These are phyloP conservation scores for Amiota minor DNA, from an alignment of 2,888 invertebrate genomes.

Conservation along the genomic window DNA sequence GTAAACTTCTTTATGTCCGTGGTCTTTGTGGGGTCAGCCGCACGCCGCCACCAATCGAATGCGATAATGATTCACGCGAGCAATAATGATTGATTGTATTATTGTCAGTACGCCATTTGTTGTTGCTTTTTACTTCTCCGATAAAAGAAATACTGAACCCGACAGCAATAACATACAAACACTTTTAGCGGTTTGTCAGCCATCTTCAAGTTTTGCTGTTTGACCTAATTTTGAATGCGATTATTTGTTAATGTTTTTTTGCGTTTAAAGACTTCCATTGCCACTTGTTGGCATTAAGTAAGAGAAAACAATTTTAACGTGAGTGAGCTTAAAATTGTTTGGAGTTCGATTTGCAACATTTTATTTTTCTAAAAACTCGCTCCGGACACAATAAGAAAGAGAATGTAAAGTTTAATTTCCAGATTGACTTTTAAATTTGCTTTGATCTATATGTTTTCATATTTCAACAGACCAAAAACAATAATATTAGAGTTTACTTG, in stretches of 20 bases:
- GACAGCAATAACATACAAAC: too few relatives aligned
- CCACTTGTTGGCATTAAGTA: conserved; percentile 1
- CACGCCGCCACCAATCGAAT: background rate
- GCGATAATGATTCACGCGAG: conserved; percentile 21
- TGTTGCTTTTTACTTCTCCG: background rate
- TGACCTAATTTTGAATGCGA: conserved; percentile 3
- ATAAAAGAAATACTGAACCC: too few relatives aligned
- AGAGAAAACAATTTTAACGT: background rate
- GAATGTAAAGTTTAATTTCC: too few relatives aligned
- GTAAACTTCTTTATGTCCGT: conserved; percentile 1
- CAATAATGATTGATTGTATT: conserved; percentile 24
- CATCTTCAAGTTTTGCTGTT: background rate
- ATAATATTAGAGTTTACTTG: too few relatives aligned
- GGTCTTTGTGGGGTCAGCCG: background rate
- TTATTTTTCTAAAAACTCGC: too few relatives aligned
- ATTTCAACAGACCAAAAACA: too few relatives aligned
- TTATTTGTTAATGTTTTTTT: background rate
- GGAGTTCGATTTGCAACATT: too few relatives aligned
- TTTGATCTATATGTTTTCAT: too few relatives aligned
- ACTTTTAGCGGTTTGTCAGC: too few relatives aligned
- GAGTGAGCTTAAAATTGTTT: too few relatives aligned
- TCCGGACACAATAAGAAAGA: too few relatives aligned
- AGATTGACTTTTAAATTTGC: too few relatives aligned
- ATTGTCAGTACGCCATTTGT: conserved; percentile 4
- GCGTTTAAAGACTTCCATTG: background rate